phyloP scores from a whole-genome alignment of 2,797 vertebrate genomes.

The Oreochromis mossambicus region DNA sequence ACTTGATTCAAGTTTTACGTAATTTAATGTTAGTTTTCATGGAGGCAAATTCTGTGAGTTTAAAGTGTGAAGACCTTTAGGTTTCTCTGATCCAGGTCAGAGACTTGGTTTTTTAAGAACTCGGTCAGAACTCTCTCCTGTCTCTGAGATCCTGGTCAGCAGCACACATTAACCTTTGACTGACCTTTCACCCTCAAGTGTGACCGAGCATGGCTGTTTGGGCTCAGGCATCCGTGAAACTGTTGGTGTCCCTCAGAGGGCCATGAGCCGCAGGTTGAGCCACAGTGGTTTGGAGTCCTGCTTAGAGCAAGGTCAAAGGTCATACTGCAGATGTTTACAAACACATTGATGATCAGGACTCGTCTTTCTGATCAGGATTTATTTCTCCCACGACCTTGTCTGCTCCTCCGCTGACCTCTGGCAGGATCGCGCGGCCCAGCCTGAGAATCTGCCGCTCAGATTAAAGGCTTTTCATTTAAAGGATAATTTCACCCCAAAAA shows the following conservation, averaged over 20 bases:
- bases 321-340: background rate
- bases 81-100: background rate
- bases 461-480: conserved; percentile 1
- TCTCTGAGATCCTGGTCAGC: background rate
- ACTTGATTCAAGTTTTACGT: background rate
- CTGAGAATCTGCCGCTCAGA: background rate
- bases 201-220: background rate
- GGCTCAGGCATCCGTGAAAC: background rate
- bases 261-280: background rate
- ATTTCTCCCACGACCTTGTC: conserved; percentile 44
- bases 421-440: background rate
- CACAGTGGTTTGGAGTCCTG: background rate
- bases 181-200: background rate
- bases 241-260: background rate
- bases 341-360: background rate
- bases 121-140: background rate
- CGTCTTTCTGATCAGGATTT: background rate
- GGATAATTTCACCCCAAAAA: conserved; percentile 1
- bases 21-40: background rate
- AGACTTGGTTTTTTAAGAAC: background rate
- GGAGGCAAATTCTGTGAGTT: background rate
- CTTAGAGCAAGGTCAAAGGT: background rate
- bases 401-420: background rate
- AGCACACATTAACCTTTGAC: background rate
- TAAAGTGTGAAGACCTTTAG: background rate